These are phyloP conservation scores for Melanotaenia boesemani DNA, from an alignment of 2,797 vertebrate species.

Conservation along the genomic window DNA sequence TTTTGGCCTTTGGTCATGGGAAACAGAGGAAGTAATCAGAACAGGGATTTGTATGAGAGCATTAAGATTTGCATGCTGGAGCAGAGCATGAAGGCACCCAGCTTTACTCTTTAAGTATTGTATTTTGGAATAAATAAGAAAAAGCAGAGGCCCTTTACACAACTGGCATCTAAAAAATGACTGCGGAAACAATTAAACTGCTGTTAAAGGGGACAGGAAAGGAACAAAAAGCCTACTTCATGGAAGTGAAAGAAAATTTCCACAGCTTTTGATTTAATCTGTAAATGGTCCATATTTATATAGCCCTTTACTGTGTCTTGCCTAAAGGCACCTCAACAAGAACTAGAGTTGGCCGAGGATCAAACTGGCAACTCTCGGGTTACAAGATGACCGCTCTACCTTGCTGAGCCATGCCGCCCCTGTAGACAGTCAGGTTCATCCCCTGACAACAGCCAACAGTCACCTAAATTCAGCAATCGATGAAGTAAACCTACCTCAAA, in stretches of 20 bases:
- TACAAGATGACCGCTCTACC: too few species aligned
- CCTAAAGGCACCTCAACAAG: too few species aligned
- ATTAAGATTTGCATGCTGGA: slow-evolving; percentile 10
- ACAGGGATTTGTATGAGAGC: slow-evolving; percentile 20
- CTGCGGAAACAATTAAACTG: slow-evolving; percentile 7
- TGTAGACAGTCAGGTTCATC: not conserved
- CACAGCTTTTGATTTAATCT: not conserved
- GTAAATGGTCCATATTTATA: too few species aligned
- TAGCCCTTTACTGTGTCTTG: too few species aligned
- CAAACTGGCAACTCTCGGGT: too few species aligned
- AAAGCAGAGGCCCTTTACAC: not conserved
- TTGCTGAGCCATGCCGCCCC: too few species aligned
- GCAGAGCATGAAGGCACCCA: slow-evolving; percentile 14
- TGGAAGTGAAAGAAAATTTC: not conserved
- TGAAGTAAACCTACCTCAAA: not conserved
- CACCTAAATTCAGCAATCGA: too few species aligned
- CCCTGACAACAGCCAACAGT: not conserved
- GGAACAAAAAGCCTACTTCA: not conserved
- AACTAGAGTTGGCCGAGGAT: too few species aligned
- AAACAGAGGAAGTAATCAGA: slow-evolving; percentile 32
- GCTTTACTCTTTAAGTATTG: slow-evolving; percentile 3
- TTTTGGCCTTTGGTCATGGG: slow-evolving; percentile 48
- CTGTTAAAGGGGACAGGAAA: not conserved
- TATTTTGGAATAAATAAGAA: not conserved
- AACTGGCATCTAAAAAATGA: not conserved